phyloP scores from a whole-genome alignment of 1,140 invertebrate genomes.

The Nymphalis io region DNA sequence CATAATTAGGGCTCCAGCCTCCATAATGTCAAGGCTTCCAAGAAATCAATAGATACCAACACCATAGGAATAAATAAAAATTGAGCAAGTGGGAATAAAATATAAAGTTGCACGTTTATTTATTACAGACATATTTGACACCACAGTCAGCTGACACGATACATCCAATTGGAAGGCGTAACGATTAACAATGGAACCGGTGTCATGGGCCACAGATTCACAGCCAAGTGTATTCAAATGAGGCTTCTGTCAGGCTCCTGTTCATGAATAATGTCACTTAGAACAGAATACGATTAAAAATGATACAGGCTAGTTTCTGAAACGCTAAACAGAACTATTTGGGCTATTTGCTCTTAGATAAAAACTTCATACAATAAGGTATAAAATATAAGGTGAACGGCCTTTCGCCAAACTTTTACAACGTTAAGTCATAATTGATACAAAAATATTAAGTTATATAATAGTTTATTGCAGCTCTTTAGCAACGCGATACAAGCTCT shows the following conservation, averaged over 20 bases:
- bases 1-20: too few species aligned
- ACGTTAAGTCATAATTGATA: not conserved
- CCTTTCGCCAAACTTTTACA: not conserved
- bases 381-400: not conserved
- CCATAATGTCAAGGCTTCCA: too few species aligned
- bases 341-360: too few species aligned
- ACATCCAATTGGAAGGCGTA: not conserved
- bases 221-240: constrained; percentile 24
- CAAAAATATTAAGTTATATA: not conserved
- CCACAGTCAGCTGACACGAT: not conserved
- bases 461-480: not conserved
- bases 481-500: too few species aligned
- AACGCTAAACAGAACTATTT: too few species aligned
- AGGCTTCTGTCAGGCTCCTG: constrained; percentile 26
- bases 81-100: too few species aligned
- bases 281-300: not conserved
- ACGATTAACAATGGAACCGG: not conserved
- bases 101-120: too few species aligned
- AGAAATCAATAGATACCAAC: too few species aligned
- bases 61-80: too few species aligned
- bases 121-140: too few species aligned
- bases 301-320: not conserved
- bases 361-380: too few species aligned
- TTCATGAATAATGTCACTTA: constrained; percentile 17
- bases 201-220: not conserved